Evolutionary conservation across 2,797 vertebrate species (phyloP).

Genomic region (Chanos chanos): DNA sequence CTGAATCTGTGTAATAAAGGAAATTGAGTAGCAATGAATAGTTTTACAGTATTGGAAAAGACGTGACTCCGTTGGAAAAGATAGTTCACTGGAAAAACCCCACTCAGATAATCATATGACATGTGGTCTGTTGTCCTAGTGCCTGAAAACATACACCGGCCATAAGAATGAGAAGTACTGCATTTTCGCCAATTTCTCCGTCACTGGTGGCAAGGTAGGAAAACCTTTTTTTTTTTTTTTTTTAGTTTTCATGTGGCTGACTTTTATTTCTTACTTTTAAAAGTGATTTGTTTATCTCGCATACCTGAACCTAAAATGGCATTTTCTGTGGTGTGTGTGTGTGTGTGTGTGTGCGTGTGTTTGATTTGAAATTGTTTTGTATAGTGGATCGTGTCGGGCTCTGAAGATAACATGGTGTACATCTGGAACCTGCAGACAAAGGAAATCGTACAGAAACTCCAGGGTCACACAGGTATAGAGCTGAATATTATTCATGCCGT

Average conservation of each 20-base stretch:
- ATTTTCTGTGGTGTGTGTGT: background rate
- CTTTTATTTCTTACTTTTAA: background rate
- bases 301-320: too few species aligned
- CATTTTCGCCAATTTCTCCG: conserved; percentile 96
- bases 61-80: too few species aligned
- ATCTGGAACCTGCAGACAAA: conserved; percentile 99
- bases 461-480: conserved; percentile 89
- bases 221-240: background rate
- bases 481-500: too few species aligned
- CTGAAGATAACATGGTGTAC: conserved; percentile 96
- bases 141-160: conserved; percentile 94
- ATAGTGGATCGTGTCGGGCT: conserved; percentile 96
- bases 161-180: conserved; percentile 99
- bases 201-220: conserved; percentile 91
- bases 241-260: too few species aligned
- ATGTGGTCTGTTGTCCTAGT: conserved; percentile 65
- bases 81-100: too few species aligned
- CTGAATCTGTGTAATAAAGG: too few species aligned
- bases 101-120: background rate
- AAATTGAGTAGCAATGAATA: too few species aligned
- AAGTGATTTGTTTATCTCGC: background rate
- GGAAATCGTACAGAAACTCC: conserved; percentile 97
- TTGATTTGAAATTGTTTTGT: too few species aligned
- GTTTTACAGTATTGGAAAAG: background rate
- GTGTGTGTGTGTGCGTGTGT: too few species aligned